Percentiles rank a stretch among this genome's conserved stretches.
Conservation (phyloP, 2,113 vertebrate genomes). For the Podilymbus podiceps region DNA sequence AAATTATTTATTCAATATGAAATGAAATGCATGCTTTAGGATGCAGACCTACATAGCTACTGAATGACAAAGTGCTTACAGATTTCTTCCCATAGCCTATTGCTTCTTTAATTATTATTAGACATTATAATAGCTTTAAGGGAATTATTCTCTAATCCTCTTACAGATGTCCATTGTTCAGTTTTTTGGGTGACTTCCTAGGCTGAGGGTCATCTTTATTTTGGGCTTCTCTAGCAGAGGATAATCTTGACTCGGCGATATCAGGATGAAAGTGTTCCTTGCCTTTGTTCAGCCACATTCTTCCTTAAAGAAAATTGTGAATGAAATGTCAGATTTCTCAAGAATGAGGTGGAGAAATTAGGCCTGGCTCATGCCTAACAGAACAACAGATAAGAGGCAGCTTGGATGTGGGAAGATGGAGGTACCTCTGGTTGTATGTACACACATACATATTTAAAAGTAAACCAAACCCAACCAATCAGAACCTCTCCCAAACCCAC, state of each 20-base stretch:
- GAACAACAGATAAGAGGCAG: not conserved
- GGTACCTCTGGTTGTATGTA: not conserved
- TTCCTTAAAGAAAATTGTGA: not conserved
- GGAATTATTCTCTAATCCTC: not conserved
- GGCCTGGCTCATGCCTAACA: not conserved
- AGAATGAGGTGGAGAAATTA: not conserved
- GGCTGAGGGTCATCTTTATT: not conserved
- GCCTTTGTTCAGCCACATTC: not conserved
- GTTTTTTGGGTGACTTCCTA: not conserved
- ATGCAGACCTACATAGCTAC: not conserved
- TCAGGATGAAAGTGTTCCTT: not conserved
- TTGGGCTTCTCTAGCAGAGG: not conserved
- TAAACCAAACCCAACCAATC: no score
- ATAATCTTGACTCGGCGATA: not conserved
- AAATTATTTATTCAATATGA: constrained; percentile 26
- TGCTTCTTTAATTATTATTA: constrained; percentile 1
- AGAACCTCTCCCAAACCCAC: no score
- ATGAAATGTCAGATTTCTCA: not conserved
- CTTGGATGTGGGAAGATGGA: not conserved
- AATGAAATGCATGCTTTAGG: not conserved
- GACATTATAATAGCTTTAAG: not conserved
- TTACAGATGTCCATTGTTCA: not conserved
- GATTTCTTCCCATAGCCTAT: not conserved
- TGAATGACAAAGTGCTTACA: not conserved
- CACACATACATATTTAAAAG: not conserved